A percentile compares a stretch with the other conserved stretches of the same genome.
phyloP scores from a whole-genome alignment of 1,140 invertebrate genomes.

The Caerostris extrusa region DNA sequence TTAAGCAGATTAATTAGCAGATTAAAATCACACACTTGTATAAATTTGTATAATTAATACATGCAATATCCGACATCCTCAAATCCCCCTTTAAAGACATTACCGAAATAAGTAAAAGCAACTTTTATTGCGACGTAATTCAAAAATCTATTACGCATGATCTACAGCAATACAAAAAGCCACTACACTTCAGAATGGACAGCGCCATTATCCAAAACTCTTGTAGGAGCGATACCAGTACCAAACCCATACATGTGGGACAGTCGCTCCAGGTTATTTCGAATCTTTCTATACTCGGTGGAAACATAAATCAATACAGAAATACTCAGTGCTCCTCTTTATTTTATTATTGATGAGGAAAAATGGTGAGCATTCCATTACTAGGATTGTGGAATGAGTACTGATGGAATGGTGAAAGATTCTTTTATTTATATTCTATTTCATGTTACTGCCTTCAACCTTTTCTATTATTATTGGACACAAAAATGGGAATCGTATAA shows the following conservation, averaged over 20 bases:
- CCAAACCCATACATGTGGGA: not conserved
- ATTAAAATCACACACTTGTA: too few relatives aligned
- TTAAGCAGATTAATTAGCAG: too few relatives aligned
- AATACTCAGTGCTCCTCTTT: not conserved
- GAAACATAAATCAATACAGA: not conserved
- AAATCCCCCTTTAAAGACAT: too few relatives aligned
- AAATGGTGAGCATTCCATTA: not conserved
- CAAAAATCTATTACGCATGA: not conserved
- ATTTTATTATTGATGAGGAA: not conserved
- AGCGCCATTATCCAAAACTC: not conserved
- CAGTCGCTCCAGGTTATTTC: not conserved
- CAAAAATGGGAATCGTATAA: not conserved
- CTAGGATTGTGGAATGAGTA: constrained; percentile 1
- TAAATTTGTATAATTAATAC: too few relatives aligned
- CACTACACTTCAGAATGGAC: not conserved
- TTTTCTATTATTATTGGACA: not conserved
- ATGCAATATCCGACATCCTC: too few relatives aligned
- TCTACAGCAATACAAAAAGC: not conserved
- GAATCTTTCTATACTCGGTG: not conserved
- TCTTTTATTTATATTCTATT: not conserved
- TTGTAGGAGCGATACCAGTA: not conserved
- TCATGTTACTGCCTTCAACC: not conserved
- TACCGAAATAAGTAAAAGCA: not conserved
- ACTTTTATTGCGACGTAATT: not conserved
- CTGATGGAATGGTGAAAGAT: not conserved